Base-by-base conservation (phyloP, 2,888 invertebrate genomes). In the Molanna angustata region DNA sequence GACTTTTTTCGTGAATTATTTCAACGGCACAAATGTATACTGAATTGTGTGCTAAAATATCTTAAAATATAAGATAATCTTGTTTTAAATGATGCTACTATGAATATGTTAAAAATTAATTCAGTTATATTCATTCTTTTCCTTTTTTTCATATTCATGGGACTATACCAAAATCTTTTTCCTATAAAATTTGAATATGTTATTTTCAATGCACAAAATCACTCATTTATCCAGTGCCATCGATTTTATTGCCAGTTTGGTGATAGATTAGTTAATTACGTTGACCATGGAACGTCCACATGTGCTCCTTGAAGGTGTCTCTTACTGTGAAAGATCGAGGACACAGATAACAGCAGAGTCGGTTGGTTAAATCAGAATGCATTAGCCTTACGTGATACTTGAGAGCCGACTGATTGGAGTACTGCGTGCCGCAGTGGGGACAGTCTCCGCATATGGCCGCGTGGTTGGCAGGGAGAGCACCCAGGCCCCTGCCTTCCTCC, bases 371-470 rank as follows among this genome's bases (percentile, higher is more conserved):
- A 67, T 84, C 85, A 22, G 84, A 84, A 69, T 84, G 85, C 71
- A 85, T 82, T 65, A 85, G 69, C 60, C 84, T 74, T 39, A 84
- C 84, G 62, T 84, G 84, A 65, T 84, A 84, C 66, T 84, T 85
- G 60, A 85, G 73, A 33, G 84, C 83, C 1, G 84, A 84, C 67
- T 84, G 84, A 67, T 84, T 85, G 45, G 83, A 83, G 68, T 84
- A 84, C 57, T 80, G 78, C 74, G 83, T 82, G 13, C 83, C 83
- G 61, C 84, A 85, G 64, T 85, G 85, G 1, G 85, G 84, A 63
- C 85, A 85, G 60, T 80, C 82, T 0, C 83, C 83, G 61, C 82
- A 82, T 18, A 77, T 76, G 2, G 77, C 76, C 13, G 77, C 75
- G 58, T 77, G 77, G 57, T 77, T 78, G 4, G 45, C 49, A 19